These are phyloP conservation scores for Dipodomys stephensi DNA, from an alignment of 2,113 vertebrate species.

Conservation along the genomic window DNA sequence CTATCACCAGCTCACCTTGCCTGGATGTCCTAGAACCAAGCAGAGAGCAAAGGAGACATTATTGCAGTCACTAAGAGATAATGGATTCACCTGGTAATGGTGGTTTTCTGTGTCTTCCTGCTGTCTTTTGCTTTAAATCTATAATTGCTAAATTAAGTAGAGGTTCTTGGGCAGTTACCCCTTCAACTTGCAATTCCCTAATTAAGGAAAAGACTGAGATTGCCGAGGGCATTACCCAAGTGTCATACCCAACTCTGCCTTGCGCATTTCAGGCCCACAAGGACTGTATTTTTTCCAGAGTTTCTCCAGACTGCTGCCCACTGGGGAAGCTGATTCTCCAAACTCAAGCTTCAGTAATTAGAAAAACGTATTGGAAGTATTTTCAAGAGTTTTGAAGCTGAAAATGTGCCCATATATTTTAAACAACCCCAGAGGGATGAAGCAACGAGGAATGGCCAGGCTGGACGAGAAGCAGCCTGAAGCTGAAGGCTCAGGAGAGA, in stretches of 20 bases:
- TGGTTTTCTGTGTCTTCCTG: background rate
- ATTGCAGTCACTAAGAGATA: accelerated
- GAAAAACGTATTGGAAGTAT: constrained; percentile 69
- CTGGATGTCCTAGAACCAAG: background rate
- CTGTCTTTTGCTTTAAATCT: background rate
- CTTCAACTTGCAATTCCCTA: background rate
- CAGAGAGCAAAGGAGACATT: background rate
- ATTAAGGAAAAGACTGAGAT: background rate
- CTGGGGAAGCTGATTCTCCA: background rate
- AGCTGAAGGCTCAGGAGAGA: background rate
- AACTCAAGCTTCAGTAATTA: constrained; percentile 60
- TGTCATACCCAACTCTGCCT: background rate
- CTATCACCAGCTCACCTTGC: background rate
- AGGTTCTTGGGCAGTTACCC: background rate
- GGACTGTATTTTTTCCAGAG: background rate
- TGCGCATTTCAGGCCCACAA: background rate
- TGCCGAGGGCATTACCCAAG: background rate
- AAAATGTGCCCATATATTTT: constrained; percentile 69
- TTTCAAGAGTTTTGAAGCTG: constrained; percentile 69
- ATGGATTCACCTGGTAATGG: background rate
- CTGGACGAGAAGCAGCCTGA: background rate
- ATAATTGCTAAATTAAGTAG: background rate
- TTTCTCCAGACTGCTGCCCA: background rate
- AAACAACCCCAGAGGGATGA: constrained; percentile 73
- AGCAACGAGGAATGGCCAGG: constrained; percentile 16